These are phyloP conservation scores for Palythoa grandiflora DNA, from an alignment of 92 coral and sea anemone species.

Conservation along the genomic window DNA sequence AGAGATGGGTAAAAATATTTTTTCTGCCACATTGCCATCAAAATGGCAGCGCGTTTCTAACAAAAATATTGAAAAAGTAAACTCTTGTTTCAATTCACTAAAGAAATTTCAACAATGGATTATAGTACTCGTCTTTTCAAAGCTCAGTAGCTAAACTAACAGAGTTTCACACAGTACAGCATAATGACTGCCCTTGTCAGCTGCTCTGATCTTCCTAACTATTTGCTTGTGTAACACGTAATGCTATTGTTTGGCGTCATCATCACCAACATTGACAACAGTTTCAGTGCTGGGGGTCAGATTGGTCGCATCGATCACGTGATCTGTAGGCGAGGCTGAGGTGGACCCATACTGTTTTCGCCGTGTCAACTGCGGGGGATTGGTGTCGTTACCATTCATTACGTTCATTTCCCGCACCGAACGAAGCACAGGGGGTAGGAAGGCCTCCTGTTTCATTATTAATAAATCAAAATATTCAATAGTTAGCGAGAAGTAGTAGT, in stretches of 20 bases:
- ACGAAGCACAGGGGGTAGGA: constrained; percentile 95
- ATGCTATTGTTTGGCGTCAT: constrained; percentile 52
- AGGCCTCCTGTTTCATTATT: constrained; percentile 79
- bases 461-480: too few relatives aligned
- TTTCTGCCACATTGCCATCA: too few relatives aligned
- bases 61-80: too few relatives aligned
- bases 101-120: too few relatives aligned
- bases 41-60: too few relatives aligned
- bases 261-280: constrained; percentile 83
- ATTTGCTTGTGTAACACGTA: not conserved
- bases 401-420: constrained; percentile 71
- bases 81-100: too few relatives aligned
- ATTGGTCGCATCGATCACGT: constrained; percentile 92
- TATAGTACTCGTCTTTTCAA: too few relatives aligned
- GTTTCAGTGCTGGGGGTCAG: constrained; percentile 92
- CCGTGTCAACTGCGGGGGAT: constrained; percentile 89
- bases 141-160: too few relatives aligned
- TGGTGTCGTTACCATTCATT: constrained; percentile 54
- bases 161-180: too few relatives aligned
- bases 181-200: not conserved
- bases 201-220: not conserved
- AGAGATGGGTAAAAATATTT: too few relatives aligned
- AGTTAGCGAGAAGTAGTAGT: too few relatives aligned
- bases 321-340: constrained; percentile 67
- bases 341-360: constrained; percentile 84